Conservation (phyloP, 2,797 vertebrate species). For the Eupleurogrammus muticus region DNA sequence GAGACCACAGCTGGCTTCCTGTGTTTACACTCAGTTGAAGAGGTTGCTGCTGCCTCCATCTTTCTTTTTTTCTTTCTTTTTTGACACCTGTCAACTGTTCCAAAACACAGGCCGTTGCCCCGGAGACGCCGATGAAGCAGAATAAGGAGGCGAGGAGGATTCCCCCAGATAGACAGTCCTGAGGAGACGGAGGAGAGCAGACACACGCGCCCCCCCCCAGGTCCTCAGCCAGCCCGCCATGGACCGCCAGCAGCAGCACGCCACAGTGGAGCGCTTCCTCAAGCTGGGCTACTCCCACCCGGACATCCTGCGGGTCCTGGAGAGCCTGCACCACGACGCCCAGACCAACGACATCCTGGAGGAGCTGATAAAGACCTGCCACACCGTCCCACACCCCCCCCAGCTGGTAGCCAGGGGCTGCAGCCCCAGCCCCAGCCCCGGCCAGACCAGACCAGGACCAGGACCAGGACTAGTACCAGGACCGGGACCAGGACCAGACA, state of each 20-base stretch:
- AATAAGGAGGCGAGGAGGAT: slow-evolving; percentile 61
- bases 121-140: slow-evolving; percentile 67
- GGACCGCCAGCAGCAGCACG: slow-evolving; percentile 63
- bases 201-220: neutral
- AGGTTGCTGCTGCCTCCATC: slow-evolving; percentile 26
- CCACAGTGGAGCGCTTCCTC: slow-evolving; percentile 90
- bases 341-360: slow-evolving; percentile 92
- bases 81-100: slow-evolving; percentile 70
- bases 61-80: too few species aligned
- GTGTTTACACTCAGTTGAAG: slow-evolving; percentile 66
- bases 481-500: slow-evolving; percentile 24
- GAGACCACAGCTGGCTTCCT: slow-evolving; percentile 63
- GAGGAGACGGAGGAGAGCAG: slow-evolving; percentile 24
- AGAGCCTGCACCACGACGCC: slow-evolving; percentile 85
- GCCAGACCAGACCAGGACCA: slow-evolving; percentile 15
- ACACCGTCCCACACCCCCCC: slow-evolving; percentile 57
- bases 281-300: slow-evolving; percentile 88
- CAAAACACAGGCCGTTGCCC: slow-evolving; percentile 63
- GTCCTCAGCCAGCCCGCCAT: neutral
- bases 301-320: slow-evolving; percentile 88
- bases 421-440: slow-evolving; percentile 50
- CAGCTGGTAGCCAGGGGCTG: slow-evolving; percentile 86
- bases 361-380: slow-evolving; percentile 91
- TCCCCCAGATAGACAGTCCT: slow-evolving; percentile 50
- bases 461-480: slow-evolving; percentile 31